Conservation (phyloP, 1,140 invertebrate genomes). For the Episyrphus balteatus region DNA sequence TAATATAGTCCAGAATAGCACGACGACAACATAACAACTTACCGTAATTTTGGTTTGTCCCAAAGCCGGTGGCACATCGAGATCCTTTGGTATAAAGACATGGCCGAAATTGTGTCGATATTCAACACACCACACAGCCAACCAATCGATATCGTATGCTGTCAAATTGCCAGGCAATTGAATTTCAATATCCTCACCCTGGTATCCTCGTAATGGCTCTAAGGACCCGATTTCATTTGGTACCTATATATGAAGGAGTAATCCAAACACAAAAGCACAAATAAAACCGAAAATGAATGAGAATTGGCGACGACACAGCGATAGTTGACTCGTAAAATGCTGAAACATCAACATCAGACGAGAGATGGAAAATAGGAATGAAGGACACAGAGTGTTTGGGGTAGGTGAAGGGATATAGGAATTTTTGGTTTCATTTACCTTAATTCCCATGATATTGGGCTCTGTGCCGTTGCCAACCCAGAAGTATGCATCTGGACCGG, state of each 20-base stretch:
- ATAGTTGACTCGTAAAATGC: not conserved
- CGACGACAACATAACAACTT: constrained; percentile 35
- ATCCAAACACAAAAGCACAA: too few relatives aligned
- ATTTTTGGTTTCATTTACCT: too few relatives aligned
- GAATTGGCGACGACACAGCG: not conserved
- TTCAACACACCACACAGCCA: constrained; percentile 79
- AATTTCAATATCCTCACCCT: constrained; percentile 83
- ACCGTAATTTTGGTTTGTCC: constrained; percentile 83
- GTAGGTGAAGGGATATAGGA: too few relatives aligned
- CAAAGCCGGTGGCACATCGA: constrained; percentile 79
- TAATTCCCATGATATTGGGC: constrained; percentile 69
- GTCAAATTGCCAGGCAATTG: constrained; percentile 74
- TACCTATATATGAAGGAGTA: constrained; percentile 42
- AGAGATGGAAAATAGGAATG: too few relatives aligned
- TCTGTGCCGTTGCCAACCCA: constrained; percentile 81
- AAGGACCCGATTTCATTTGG: constrained; percentile 78
- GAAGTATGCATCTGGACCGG: constrained; percentile 82
- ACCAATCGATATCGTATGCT: constrained; percentile 84
- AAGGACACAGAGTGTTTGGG: too few relatives aligned
- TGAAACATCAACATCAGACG: too few relatives aligned
- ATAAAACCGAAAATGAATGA: not conserved
- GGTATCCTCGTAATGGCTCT: constrained; percentile 66
- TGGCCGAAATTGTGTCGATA: constrained; percentile 84
- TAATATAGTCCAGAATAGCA: too few relatives aligned
- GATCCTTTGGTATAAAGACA: constrained; percentile 73